Evolutionary conservation across 2,113 vertebrate species (phyloP), one percentile per base, ranked within the genome.

Genomic region (Neopipo cinnamomea): DNA sequence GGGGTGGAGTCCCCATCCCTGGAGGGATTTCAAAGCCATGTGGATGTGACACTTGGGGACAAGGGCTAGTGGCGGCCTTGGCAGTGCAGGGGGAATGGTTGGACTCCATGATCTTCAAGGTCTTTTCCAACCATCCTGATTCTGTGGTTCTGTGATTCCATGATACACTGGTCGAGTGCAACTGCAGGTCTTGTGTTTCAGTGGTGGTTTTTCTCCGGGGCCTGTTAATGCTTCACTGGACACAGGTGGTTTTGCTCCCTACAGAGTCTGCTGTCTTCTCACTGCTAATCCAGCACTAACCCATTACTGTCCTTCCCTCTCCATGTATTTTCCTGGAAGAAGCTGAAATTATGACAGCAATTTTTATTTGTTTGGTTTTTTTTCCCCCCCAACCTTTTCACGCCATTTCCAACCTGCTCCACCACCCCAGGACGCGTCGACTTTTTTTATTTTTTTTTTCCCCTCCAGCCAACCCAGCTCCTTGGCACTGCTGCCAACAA

Each of bases 341-440:
- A 88, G 71, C 78, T 53, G 53, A 56, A 83, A 61, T 0, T 0
- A 70, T 2, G 65, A 21, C 14, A 78, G 8, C 52, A 19, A 5
- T 16, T 72, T 27, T 21, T 50, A 24, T 14, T 68, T 23, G 12
- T 49, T 49, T 23, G 3, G 11, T 14, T 11, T 23, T 53, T 59
- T 59, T 58, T 12, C 20, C 13, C 19, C 42, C 3, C 33, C 22
- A 12, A 12, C 20, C 25, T 9, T 44, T 81, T 37, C 10, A 35
- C 7, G 3, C 31, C 5, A 0, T 82, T 76, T 55, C 66, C 21
- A 70, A 73, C 81, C 77, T 7, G 25, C 11, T 88, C 78, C 74
- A 42, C 42, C 77, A 83, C 41, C 31, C 44, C 25, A 31, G 62
- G 46, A 61, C 1, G 1, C 0, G 9, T 0, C 5, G 39, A 21